Evolutionary conservation across 1,140 invertebrate species (phyloP).

Genomic region (Neuroterus valhalla): DNA sequence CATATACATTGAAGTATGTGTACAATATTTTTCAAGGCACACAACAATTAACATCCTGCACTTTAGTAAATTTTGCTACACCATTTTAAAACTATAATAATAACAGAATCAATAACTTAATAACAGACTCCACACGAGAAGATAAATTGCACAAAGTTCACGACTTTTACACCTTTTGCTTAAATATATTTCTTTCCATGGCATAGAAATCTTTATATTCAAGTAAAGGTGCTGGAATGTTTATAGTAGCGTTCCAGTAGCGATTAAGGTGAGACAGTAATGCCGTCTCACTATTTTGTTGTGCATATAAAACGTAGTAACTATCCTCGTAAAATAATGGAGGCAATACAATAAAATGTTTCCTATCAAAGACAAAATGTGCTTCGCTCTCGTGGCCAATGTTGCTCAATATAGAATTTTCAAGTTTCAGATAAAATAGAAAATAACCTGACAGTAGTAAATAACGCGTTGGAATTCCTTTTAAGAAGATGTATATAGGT

Average conservation of each 20-base stretch:
- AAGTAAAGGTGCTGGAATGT: background rate
- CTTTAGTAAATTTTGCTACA: constrained; percentile 8
- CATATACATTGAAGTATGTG: constrained; percentile 11
- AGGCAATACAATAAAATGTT: constrained; percentile 2
- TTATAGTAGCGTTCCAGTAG: constrained; percentile 2
- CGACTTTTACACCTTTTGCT: constrained; percentile 6
- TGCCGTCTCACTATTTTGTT: too few species aligned
- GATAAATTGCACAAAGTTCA: constrained; percentile 16
- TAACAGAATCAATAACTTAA: constrained; percentile 17
- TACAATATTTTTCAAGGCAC: constrained; percentile 11
- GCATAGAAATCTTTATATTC: background rate
- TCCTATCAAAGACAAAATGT: background rate
- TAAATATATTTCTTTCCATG: background rate
- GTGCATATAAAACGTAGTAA: background rate
- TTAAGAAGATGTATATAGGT: background rate
- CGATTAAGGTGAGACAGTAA: background rate
- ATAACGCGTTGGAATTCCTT: constrained; percentile 12
- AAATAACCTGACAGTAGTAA: constrained; percentile 9
- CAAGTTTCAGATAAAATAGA: background rate
- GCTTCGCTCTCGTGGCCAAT: background rate
- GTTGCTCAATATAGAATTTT: constrained; percentile 11
- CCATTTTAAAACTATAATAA: constrained; percentile 16
- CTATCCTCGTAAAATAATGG: background rate
- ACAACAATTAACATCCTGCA: background rate
- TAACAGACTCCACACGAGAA: background rate